Base-by-base conservation (phyloP, 2,113 vertebrate genomes). In the Ceratotherium simum region DNA sequence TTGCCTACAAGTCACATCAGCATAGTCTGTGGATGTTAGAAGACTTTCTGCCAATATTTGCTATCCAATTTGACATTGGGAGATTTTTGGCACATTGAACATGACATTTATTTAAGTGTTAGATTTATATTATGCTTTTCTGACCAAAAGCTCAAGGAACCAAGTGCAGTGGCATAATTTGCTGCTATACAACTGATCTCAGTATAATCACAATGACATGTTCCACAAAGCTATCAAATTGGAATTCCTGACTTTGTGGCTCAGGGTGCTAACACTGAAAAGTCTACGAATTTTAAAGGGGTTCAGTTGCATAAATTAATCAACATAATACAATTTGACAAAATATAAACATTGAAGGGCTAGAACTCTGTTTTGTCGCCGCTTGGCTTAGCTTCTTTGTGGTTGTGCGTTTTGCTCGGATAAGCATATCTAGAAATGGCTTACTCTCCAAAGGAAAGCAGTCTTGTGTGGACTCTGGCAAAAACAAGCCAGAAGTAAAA, bases 401-500 rank as follows among this genome's bases (percentile, higher is more conserved):
- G 8, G 0, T n/a, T 91, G 39, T 23, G 8, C 82, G 67, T 84
- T 96, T 97, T 93, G 60, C 82, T 72, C 90, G 96, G 31, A 16
- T 97, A 92, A 58, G 69, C 90, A 46, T 88, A 69, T 42, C 72
- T 39, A 3, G 8, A 76, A 91, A 83, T 83, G 76, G n/a, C 12
- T 73, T 56, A 72, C 17, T 80, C 65, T 97, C 67, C 64, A 78
- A 82, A 80, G 88, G 75, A 96, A 97, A 98, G 54, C 10, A 67
- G 70, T 92, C 42, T 64, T 72, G 6, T 54, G 10, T 86, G 95
- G 69, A 73, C 8, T 7, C 0, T 48, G 54, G 69, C 9, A 85
- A 95, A 97, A 85, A 70, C 79, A 98, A 96, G 13, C 4, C 3
- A 14, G 73, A 95, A 96, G 48, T 80, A 94, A 96, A 97, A 89